Percentiles rank a stretch among this genome's conserved stretches.
Conservation (phyloP, 30 jellyfish, hydroid and myxozoan species). For the Morbakka virulenta region DNA sequence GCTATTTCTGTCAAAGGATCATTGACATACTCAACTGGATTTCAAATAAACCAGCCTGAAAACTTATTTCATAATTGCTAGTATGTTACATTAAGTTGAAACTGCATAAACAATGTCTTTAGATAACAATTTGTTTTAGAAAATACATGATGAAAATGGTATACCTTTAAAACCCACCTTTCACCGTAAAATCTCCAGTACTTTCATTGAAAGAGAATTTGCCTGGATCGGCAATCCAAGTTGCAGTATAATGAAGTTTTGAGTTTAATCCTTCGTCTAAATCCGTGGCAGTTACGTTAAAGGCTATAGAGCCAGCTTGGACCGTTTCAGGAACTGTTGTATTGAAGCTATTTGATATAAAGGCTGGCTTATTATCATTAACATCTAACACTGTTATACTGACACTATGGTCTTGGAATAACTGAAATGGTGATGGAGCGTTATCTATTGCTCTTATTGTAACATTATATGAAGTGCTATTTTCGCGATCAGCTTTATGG, state of each 20-base stretch:
- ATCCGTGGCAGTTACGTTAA: slow-evolving; percentile 63
- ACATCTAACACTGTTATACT: slow-evolving; percentile 58
- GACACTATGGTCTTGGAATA: slow-evolving; percentile 13
- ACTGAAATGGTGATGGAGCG: slow-evolving; percentile 84
- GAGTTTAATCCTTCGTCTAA: slow-evolving; percentile 75
- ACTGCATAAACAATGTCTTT: too few relatives aligned
- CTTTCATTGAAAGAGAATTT: slow-evolving; percentile 23
- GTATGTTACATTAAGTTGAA: too few relatives aligned
- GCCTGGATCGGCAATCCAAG: slow-evolving; percentile 26
- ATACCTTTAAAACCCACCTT: slow-evolving; percentile 20
- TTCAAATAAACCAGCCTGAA: too few relatives aligned
- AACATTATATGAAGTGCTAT: slow-evolving; percentile 32
- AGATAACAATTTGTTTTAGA: neutral
- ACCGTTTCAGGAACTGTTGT: slow-evolving; percentile 63
- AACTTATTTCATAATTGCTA: too few relatives aligned
- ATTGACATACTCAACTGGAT: too few relatives aligned
- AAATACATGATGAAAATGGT: neutral
- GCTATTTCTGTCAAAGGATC: too few relatives aligned
- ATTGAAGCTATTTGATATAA: slow-evolving; percentile 41
- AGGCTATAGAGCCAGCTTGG: slow-evolving; percentile 42
- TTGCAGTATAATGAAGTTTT: slow-evolving; percentile 39
- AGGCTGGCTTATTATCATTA: slow-evolving; percentile 70
- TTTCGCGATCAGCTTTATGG: slow-evolving; percentile 64
- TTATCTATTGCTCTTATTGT: slow-evolving; percentile 63
- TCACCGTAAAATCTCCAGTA: slow-evolving; percentile 55